Base-by-base conservation (phyloP, 1,140 invertebrate genomes). In the Monomorium pharaonis region DNA sequence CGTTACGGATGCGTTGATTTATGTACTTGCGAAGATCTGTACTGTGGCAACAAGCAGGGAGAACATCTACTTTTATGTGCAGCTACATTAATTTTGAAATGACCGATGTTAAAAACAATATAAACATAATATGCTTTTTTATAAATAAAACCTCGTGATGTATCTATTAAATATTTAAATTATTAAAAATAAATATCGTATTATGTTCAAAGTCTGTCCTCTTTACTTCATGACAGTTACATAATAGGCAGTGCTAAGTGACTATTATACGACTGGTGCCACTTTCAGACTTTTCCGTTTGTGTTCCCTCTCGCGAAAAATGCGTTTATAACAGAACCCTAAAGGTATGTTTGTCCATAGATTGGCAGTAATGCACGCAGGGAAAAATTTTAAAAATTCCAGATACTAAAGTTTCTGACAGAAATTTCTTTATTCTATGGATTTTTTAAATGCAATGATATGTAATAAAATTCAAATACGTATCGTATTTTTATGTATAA, bases 201-300 rank as follows among this genome's bases (percentile, higher is more conserved):
- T 4, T 21, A 86, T n/a, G n/a, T 86, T 74, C 47, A 58, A n/a
- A 62, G 44, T 78, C 76, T 63, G 85, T 80, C 65, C 75, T 89
- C 85, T 89, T 87, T 81, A 84, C 47, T 49, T 62, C 21, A 33
- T 83, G 78, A 87, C 81, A 87, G 80, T 74, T 65, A 86, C 84
- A 78, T 88, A 88, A 91, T 85, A 56, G 85, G 62, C 62, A n/a
- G 78, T 60, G 60, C 65, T 77, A 83, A 90, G 86, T 87, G 87
- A 83, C 70, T 89, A 89, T 91, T 89, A 84, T 85, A 70, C 78
- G n/a, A n/a, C n/a, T n/a, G n/a, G n/a, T n/a, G 63, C 86, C 87
- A 90, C 83, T 87, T 90, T 74, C 87, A 84, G 67, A 37, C 56
- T 89, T 90, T 87, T 87, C 85, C 76, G 60, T 62, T 78, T 76